Base-by-base conservation (phyloP, 2,888 invertebrate species). In the Drosophila maculinotata region DNA sequence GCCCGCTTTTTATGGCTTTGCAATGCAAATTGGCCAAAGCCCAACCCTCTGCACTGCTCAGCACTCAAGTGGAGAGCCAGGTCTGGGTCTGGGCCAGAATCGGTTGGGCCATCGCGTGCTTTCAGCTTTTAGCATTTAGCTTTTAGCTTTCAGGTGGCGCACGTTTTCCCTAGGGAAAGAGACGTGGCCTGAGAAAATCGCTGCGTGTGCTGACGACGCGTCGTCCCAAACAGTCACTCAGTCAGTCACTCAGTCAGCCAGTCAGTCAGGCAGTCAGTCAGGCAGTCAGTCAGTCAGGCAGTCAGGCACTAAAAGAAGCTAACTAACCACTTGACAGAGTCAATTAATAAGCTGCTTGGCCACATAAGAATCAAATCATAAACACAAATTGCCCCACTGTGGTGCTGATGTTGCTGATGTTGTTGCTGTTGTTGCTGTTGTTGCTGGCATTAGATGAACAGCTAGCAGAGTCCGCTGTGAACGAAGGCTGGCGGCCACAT, bases 111-210 rank as follows among this genome's bases (percentile, higher is more conserved):
- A 72, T 76, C 67, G 76, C 76, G 76, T 76, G 76, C 20, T 54
- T 28, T 15, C 17, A 23, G 31, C 48, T 20, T 17, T 38, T 17
- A 17, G 38, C 38, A 17, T 36, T 36, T 10, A 5, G 36, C 36
- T 9, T 36, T 15, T 15, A 15, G 15, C 36, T n/a, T n/a, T n/a
- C n/a, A n/a, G n/a, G n/a, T n/a, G 58, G 25, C 20, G 38, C 48
- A 41, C 20, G 12, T 53, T 76, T 76, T 76, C 77, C 77, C 76
- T 71, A 71, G 76, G 76, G 77, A 76, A 76, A 74, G 52, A 26
- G 57, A 12, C 17, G 31, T 15, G 41, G 58, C 51, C 71, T 64
- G 72, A 54, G 69, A 73, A 72, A 70, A 36, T 47, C 28, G 28
- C 41, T 68, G 54, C 68, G 54, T 62, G 62, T 35, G n/a, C 17